phyloP scores from a whole-genome alignment of 2,888 invertebrate species.

The Hydraecia micacea region DNA sequence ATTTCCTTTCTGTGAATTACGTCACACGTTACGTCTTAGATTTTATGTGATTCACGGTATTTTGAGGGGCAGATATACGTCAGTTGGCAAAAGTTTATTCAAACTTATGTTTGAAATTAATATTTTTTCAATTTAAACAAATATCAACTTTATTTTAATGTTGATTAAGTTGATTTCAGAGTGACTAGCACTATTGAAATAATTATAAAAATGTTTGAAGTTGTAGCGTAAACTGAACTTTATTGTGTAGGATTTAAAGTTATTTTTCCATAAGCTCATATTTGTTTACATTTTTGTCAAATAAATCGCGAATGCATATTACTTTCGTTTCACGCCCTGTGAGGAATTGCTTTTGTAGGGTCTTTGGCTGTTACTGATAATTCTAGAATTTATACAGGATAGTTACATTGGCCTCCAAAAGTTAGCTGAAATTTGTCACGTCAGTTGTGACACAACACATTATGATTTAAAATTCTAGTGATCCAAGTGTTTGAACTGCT shows the following conservation, averaged over 20 bases:
- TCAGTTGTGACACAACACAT: background rate
- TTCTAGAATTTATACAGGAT: background rate
- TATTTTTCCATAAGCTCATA: no score
- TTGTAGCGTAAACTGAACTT: no score
- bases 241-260: no score
- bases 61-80: constrained; percentile 1
- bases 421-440: background rate
- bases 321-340: background rate
- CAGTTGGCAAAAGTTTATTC: background rate
- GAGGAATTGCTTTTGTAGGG: background rate
- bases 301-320: no score
- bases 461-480: background rate
- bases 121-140: no score
- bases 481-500: background rate
- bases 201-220: no score
- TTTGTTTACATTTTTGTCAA: no score
- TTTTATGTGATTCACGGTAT: background rate
- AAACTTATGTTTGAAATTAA: no score
- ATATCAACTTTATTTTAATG: no score
- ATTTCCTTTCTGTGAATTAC: constrained; percentile 31
- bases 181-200: no score
- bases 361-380: no score
- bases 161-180: no score
- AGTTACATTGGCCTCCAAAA: background rate
- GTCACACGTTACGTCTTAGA: constrained; percentile 19